These are phyloP conservation scores for Megaptera novaeangliae DNA, from an alignment of 2,113 vertebrate genomes.

Conservation along the genomic window DNA sequence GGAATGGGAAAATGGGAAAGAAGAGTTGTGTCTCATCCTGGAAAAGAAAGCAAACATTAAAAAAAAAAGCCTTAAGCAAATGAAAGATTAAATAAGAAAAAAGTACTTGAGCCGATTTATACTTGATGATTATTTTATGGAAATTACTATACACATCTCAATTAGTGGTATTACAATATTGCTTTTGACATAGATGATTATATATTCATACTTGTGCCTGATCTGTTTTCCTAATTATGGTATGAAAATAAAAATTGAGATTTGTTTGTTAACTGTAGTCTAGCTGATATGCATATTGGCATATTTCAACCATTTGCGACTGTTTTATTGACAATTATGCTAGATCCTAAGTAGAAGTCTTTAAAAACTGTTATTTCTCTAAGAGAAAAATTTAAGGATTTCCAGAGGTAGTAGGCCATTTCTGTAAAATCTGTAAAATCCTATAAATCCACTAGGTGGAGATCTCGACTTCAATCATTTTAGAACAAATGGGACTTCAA, in stretches of 20 bases:
- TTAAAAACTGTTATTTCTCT: neutral
- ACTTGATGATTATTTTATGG: conserved; percentile 53
- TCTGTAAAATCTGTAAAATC: neutral
- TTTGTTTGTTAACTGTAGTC: conserved; percentile 36
- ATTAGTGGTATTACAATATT: conserved; percentile 31
- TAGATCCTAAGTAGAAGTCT: neutral
- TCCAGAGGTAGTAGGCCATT: neutral
- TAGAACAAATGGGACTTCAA: neutral
- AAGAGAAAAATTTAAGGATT: neutral
- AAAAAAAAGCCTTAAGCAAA: conserved; percentile 69
- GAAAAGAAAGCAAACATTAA: conserved; percentile 78
- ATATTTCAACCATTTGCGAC: conserved; percentile 25
- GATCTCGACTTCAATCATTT: conserved; percentile 5
- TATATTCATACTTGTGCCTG: conserved; percentile 32
- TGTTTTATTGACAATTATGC: conserved; percentile 29
- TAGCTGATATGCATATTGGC: neutral
- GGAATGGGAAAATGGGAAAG: conserved; percentile 74
- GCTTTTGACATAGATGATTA: conserved; percentile 40
- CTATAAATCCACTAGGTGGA: conserved; percentile 44
- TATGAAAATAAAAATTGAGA: conserved; percentile 58
- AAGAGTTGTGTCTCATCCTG: conserved; percentile 79
- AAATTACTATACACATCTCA: conserved; percentile 38
- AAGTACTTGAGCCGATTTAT: neutral
- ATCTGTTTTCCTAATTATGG: conserved; percentile 51
- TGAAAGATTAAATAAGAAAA: conserved; percentile 80